Evolutionary conservation across 2,888 invertebrate genomes (phyloP).

Genomic region (Drosophila anceps): DNA sequence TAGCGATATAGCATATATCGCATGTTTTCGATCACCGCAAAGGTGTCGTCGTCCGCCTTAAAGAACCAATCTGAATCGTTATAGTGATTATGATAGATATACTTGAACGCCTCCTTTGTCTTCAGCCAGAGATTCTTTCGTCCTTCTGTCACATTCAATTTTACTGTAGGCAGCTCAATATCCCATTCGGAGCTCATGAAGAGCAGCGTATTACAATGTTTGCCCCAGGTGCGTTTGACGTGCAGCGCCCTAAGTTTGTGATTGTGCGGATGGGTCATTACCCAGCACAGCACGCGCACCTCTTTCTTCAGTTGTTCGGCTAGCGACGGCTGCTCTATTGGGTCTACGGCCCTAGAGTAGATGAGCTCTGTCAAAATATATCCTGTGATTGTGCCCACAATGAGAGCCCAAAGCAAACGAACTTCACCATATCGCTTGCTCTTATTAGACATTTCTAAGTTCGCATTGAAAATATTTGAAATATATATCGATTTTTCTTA

Average conservation of each 20-base stretch:
- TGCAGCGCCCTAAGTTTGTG: background rate
- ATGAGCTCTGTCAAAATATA: background rate
- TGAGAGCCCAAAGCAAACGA: background rate
- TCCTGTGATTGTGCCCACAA: background rate
- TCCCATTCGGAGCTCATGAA: background rate
- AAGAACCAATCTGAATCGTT: background rate
- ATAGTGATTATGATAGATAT: background rate
- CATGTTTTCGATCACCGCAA: background rate
- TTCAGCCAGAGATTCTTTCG: background rate
- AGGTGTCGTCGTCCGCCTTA: background rate
- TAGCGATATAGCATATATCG: background rate
- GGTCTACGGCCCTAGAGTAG: background rate
- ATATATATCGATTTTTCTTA: background rate
- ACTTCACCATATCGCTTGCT: background rate
- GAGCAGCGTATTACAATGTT: background rate
- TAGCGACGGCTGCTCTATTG: background rate
- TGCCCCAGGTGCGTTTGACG: constrained; percentile 5
- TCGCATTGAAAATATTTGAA: no score
- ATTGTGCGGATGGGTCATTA: background rate
- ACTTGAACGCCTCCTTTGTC: background rate
- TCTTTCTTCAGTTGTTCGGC: background rate
- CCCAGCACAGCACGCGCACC: background rate
- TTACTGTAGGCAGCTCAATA: background rate
- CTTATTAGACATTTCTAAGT: background rate
- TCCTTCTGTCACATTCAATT: background rate